Base-by-base conservation (phyloP, 1,140 invertebrate species). In the Amyelois transitella region DNA sequence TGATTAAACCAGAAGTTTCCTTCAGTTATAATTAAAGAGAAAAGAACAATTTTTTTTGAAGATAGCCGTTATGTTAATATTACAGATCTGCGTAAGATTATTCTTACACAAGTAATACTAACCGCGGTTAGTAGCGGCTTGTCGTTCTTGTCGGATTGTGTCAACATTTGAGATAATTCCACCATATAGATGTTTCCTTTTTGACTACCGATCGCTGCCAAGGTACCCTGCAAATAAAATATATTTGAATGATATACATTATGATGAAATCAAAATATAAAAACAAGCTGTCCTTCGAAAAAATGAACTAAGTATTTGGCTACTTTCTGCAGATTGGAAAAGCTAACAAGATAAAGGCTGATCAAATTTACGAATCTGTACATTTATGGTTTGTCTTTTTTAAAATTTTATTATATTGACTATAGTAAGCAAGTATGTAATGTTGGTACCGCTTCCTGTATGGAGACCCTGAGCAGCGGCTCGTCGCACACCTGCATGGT, bases 111-210 rank as follows among this genome's bases (percentile, higher is more conserved):
- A 49, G 18, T 32, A 6, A 43, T 55, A 89, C 91, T 92, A 88
- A 97, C 96, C 43, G 94, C 92, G 3, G 95, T 95, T 14, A 97
- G 86, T 10, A 96, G 75, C 17, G 91, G 86, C 80, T 97, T 97
- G 74, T 98, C 96, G 70, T 96, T 96, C 73, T 95, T 95, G 25
- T 93, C 91, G 45, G 94, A 92, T 51, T 90, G 87, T 6, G 92
- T 91, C 58, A 98, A 89, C 58, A 92, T 93, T 61, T 95, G 94
- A n/a, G 95, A 96, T 20, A 97, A 91, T 81, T 97, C 94, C 10
- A 96, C 89, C 17, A 98, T 86, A 72, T 94, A 96, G 6, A 94
- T 92, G 32, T 93, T 94, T 10, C 96, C 96, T 59, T 92, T 90
- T 68, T 93, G 91, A 63, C 94, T 96, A 1, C 96, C 96, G 47